These are phyloP conservation scores for Phaethornis superciliosus DNA, from an alignment of 2,113 vertebrate genomes.

Conservation along the genomic window DNA sequence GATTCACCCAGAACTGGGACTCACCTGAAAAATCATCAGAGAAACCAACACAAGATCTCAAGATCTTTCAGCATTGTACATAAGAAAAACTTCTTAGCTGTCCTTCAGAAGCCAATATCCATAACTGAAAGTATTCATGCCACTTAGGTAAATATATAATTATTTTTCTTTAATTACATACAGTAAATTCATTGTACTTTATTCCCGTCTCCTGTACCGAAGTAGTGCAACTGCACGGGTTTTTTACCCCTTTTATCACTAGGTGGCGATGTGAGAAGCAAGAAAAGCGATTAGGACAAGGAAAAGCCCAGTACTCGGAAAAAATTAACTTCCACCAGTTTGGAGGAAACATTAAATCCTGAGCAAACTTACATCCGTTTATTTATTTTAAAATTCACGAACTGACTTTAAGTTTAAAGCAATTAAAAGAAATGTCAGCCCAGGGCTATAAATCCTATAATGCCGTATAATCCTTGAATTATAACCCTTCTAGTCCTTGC, in stretches of 20 bases:
- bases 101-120: not conserved
- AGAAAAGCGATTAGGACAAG: not conserved
- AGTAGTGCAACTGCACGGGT: not conserved
- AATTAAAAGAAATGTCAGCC: not conserved
- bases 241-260: not conserved
- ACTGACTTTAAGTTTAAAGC: not conserved
- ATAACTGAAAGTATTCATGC: not conserved
- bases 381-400: not conserved
- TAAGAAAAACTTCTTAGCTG: not conserved
- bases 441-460: not conserved
- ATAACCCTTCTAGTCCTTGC: not conserved
- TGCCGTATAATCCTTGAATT: not conserved
- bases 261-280: constrained; percentile 37
- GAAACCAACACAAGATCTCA: not conserved
- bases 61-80: not conserved
- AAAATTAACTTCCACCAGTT: not conserved
- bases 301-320: not conserved
- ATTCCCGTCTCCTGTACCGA: rapidly evolving
- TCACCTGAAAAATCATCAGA: not conserved
- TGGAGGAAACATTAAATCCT: not conserved
- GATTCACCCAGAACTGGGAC: not conserved
- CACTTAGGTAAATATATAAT: not conserved
- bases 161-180: not conserved
- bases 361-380: not conserved
- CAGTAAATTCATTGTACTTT: not conserved